Base-by-base conservation (phyloP, 2,888 invertebrate species). In the Eurytoma californica region DNA sequence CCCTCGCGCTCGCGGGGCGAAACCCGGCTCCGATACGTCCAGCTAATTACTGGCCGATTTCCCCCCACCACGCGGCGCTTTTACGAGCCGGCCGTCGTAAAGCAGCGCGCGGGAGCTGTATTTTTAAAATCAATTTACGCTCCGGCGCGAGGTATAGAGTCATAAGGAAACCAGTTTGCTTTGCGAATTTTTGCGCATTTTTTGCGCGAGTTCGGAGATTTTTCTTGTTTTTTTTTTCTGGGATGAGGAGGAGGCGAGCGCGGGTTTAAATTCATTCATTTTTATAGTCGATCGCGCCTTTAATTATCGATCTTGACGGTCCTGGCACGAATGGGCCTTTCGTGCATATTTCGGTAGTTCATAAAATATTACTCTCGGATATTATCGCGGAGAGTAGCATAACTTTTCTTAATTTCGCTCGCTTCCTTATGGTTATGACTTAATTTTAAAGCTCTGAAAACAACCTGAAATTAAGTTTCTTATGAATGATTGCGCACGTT, bases 61-160 rank as follows among this genome's bases (percentile, higher is more conserved):
- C 53, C 58, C 66, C 58, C 20, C 18, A 24, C 28, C 28, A 24
- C 39, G 47, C 39, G 24, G 47, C 53, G 68, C 75, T 69, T 76
- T 76, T 76, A 76, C 76, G 76, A 76, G 28, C 67, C n/a, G n/a
- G 51, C 49, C 60, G 53, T 75, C 76, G 76, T 76, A 76, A 76
- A 76, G 76, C 55, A 76, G 47, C 39, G 47, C 55, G n/a, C 61
- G 61, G 47, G 63, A 49, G 61, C 76, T 63, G 69, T 76, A 57
- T 63, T 76, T 76, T 76, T 69, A 76, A 76, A 76, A 76, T 76
- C 76, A 76, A 76, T 76, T 76, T 76, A 76, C 76, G 69, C 76
- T 55, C 76, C 66, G 9, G 39, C 61, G 5, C 13, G 47, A 39
- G 39, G 39, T 63, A 69, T 76, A 76, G 61, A 76, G 76, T 63